Conservation (phyloP, 2,888 invertebrate genomes). For the Heliconius aoede region DNA sequence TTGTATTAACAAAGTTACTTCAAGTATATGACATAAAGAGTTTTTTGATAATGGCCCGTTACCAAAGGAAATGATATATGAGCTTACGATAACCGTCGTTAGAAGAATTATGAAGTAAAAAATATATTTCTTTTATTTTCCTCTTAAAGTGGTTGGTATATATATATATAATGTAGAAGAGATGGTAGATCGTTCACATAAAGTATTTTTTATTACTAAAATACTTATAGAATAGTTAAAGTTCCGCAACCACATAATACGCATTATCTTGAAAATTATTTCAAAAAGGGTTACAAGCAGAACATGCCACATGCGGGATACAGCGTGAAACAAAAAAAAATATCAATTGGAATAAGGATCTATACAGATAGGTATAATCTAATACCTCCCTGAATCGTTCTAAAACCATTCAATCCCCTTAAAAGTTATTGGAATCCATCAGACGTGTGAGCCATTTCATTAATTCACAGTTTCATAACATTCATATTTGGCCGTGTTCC, state of each 20-base stretch:
- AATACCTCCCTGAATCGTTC: neutral
- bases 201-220: neutral
- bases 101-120: neutral
- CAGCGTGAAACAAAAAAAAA: neutral
- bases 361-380: neutral
- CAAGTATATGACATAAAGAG: neutral
- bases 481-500: slow-evolving; percentile 39
- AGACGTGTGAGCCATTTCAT: slow-evolving; percentile 24
- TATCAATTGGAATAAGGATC: neutral
- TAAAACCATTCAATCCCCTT: neutral
- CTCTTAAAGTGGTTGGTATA: too few relatives aligned
- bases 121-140: neutral
- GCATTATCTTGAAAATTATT: neutral
- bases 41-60: neutral
- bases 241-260: neutral
- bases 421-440: slow-evolving; percentile 5
- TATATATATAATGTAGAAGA: neutral
- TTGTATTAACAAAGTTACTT: neutral
- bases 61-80: neutral
- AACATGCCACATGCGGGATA: too few relatives aligned
- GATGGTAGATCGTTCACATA: neutral
- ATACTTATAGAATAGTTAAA: neutral
- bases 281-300: neutral
- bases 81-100: neutral
- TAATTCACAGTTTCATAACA: slow-evolving; percentile 29